phyloP scores from a whole-genome alignment of 2,113 vertebrate genomes.

The Climacteris rufus region DNA sequence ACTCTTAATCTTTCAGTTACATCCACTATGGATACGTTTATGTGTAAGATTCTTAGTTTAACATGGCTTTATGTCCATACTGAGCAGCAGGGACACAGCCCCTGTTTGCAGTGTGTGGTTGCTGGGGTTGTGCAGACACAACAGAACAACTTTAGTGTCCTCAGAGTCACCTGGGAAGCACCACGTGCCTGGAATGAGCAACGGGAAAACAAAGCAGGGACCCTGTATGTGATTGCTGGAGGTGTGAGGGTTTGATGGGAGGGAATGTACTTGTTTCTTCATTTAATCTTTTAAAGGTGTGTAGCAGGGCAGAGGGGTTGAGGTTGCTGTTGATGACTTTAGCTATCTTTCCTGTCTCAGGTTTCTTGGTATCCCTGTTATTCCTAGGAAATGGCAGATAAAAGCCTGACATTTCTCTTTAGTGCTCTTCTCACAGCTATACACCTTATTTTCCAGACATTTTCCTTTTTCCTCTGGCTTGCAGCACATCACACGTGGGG shows the following conservation, averaged over 20 bases:
- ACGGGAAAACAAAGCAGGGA: neutral
- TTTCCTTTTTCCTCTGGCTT: neutral
- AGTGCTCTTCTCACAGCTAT: neutral
- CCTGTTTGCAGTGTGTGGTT: neutral
- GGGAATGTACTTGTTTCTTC: neutral
- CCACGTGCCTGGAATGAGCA: accelerated
- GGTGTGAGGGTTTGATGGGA: neutral
- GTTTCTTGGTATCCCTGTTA: neutral
- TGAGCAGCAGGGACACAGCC: neutral
- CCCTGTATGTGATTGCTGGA: neutral
- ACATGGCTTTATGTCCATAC: neutral
- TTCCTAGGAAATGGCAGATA: neutral
- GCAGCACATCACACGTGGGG: neutral
- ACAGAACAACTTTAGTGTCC: neutral
- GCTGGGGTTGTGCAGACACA: neutral
- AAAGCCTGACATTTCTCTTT: neutral
- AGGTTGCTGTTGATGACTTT: neutral
- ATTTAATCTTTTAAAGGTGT: accelerated
- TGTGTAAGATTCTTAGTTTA: accelerated
- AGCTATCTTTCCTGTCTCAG: neutral
- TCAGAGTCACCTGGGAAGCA: neutral
- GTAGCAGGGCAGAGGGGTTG: neutral
- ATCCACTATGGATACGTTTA: accelerated
- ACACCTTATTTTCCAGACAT: neutral
- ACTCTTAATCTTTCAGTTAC: neutral